Evolutionary conservation across 2,888 invertebrate genomes (phyloP), one percentile per base, ranked within the genome.

Genomic region (Cenopis cana): DNA sequence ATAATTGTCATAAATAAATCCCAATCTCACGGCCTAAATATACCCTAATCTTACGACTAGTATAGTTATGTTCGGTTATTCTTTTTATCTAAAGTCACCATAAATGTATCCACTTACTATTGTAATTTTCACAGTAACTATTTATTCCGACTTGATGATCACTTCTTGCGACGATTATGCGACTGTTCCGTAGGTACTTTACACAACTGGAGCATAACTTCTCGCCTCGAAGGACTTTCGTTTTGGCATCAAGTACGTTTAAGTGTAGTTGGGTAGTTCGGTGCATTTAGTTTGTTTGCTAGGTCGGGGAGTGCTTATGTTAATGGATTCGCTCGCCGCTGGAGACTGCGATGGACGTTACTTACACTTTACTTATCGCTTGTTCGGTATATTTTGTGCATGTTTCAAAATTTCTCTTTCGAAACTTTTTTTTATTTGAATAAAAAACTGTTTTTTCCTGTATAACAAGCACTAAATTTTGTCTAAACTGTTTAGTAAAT

Each of bases 111-210:
- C 65, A 46, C 14, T 70, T 46, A 33, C 56, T 59, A 59, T 65
- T 59, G 57, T 18, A 69, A 69, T 50, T 54, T 65, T 70, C 54
- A 11, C 59, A 70, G 50, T n/a, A 54, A 70, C 59, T 70, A 65
- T 29, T 18, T 70, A 65, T 29, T 18, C 52, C 4, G 46, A 17
- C 49, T 50, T 5, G 50, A 50, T 59, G 33, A 24, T 29, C 46
- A 65, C 18, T 70, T 70, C 52, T 59, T 18, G 41, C 59, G 29
- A 52, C 59, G 59, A 68, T 70, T 65, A 50, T 46, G 65, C 49
- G 55, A 55, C 61, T 54, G 33, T 62, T 52, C 50, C 10, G 29
- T 36, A 52, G 52, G 52, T 69, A 18, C 41, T 36, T 69, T 62
- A 2, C 20, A 20, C 52, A 41, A 18, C 24, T 20, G 52, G 18